Evolutionary conservation across 2,888 invertebrate species (phyloP).

Genomic region (Polyploca ridens): DNA sequence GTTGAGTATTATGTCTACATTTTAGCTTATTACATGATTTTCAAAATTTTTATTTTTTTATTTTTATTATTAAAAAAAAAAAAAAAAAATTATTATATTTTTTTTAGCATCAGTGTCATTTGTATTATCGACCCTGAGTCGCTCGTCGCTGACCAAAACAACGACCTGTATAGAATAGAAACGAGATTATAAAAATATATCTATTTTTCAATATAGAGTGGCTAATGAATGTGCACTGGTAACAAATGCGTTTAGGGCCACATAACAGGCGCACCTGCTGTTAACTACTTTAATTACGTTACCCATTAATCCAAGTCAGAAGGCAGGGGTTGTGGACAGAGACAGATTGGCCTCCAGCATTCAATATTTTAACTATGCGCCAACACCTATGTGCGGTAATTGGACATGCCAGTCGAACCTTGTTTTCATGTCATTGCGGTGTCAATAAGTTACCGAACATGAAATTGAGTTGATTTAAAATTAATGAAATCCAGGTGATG

Average conservation of each 20-base stretch:
- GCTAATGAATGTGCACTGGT: conserved; percentile 14
- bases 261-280: conserved; percentile 64
- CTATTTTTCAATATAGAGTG: not conserved
- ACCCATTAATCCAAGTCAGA: conserved; percentile 69
- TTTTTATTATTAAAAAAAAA: too few species aligned
- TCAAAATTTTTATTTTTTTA: too few species aligned
- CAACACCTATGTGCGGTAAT: conserved; percentile 15
- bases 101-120: too few species aligned
- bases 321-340: conserved; percentile 66
- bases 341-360: conserved; percentile 61
- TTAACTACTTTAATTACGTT: conserved; percentile 76
- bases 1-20: too few species aligned
- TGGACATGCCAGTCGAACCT: conserved; percentile 8
- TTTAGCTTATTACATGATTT: too few species aligned
- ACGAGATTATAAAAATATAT: too few species aligned
- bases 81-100: too few species aligned
- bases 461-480: not conserved
- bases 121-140: too few species aligned
- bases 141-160: too few species aligned
- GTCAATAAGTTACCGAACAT: conserved; percentile 1
- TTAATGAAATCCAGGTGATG: not conserved
- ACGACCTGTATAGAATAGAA: too few species aligned
- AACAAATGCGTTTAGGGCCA: conserved; percentile 30
- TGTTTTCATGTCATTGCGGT: conserved; percentile 18
- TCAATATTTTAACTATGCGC: conserved; percentile 52